A percentile compares a stretch with the other conserved stretches of the same genome.
Conservation (phyloP, 2,888 invertebrate genomes). For the Hecatera dysodea region DNA sequence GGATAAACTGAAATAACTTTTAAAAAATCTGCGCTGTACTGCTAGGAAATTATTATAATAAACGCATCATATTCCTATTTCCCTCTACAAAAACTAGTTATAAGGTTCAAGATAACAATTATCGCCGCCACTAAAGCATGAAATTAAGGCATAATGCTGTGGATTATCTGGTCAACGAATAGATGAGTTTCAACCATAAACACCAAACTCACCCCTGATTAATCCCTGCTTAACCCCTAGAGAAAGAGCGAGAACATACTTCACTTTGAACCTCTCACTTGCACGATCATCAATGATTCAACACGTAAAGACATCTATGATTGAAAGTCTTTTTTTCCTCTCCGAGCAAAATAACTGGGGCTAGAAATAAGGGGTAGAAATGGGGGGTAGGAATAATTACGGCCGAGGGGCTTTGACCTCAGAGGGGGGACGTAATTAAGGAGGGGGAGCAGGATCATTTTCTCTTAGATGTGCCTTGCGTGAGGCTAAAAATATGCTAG, state of each 20-base stretch:
- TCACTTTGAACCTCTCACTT: constrained; percentile 28
- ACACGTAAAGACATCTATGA: constrained; percentile 68
- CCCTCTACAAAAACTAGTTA: not conserved
- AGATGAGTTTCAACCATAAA: constrained; percentile 26
- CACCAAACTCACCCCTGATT: constrained; percentile 44
- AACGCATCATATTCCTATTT: not conserved
- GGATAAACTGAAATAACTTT: not conserved
- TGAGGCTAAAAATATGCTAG: constrained; percentile 41
- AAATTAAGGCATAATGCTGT: constrained; percentile 34
- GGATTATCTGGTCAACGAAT: constrained; percentile 37
- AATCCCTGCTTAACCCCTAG: constrained; percentile 33
- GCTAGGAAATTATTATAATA: not conserved
- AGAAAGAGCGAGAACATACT: constrained; percentile 15
- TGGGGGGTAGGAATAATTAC: constrained; percentile 80
- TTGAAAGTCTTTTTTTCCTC: constrained; percentile 72
- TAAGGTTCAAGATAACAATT: constrained; percentile 1
- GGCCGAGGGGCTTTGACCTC: constrained; percentile 69
- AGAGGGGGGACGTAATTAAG: constrained; percentile 78
- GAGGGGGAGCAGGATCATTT: constrained; percentile 70
- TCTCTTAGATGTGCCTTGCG: constrained; percentile 67
- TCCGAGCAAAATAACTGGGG: constrained; percentile 62
- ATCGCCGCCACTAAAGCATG: constrained; percentile 13
- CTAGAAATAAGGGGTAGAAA: constrained; percentile 61
- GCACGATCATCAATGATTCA: constrained; percentile 61
- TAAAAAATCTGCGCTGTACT: not conserved